Evolutionary conservation across 64 coral and sea anemone genomes (phyloP).

Genomic region (Platygyra sinensis): DNA sequence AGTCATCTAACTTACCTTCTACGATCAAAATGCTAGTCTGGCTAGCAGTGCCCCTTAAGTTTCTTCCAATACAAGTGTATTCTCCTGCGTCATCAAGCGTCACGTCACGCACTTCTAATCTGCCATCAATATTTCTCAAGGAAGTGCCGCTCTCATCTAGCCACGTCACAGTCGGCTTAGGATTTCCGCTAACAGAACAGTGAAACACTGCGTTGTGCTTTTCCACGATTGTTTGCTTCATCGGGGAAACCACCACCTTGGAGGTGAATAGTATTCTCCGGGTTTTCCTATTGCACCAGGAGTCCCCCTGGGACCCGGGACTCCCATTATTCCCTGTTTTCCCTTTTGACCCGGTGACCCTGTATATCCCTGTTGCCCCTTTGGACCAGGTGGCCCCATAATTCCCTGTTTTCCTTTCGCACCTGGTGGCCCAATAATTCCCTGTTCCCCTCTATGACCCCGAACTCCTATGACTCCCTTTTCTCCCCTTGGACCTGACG

Average conservation of each 20-base stretch:
- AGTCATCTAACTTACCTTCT: no score
- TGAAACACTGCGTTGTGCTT: slow-evolving; percentile 14
- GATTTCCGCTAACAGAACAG: slow-evolving; percentile 58
- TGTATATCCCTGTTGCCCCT: not conserved
- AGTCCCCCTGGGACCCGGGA: not conserved
- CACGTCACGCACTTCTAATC: slow-evolving; percentile 9
- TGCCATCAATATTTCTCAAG: slow-evolving; percentile 3
- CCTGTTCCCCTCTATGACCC: slow-evolving; percentile 16
- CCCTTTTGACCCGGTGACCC: not conserved
- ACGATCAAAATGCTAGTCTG: not conserved
- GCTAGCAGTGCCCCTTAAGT: slow-evolving; percentile 5
- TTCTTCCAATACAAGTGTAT: slow-evolving; percentile 2
- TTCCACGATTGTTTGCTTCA: not conserved
- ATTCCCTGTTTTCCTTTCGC: not conserved
- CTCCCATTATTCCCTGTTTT: not conserved
- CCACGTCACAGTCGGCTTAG: slow-evolving; percentile 52
- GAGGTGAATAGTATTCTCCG: no score
- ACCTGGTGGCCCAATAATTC: not conserved
- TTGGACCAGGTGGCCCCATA: not conserved
- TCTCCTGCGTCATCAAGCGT: slow-evolving; percentile 8
- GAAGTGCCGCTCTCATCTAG: not conserved
- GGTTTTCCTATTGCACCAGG: slow-evolving; percentile 16
- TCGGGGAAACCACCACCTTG: slow-evolving; percentile 4
- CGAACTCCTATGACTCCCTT: not conserved
- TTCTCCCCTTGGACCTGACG: no score